A percentile compares a stretch with the other conserved stretches of the same genome.
Evolutionary conservation across 2,797 vertebrate genomes (phyloP).

Genomic region (Coccyzus lansbergi): DNA sequence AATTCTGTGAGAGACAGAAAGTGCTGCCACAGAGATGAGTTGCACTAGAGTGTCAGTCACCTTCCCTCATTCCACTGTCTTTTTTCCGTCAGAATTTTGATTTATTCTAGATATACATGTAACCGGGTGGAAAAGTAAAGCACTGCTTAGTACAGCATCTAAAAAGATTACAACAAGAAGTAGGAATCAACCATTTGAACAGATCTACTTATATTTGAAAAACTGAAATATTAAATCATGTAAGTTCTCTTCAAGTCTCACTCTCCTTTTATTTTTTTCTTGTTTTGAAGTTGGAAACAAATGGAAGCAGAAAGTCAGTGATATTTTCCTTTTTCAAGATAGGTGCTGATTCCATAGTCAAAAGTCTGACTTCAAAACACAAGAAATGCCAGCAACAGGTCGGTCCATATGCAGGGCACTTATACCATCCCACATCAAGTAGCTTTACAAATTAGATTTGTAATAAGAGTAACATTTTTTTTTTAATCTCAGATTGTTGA

Average conservation of each 20-base stretch:
- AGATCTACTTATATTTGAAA: accelerated
- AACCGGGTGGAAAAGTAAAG: background rate
- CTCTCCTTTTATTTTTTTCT: background rate
- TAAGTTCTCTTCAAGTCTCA: background rate
- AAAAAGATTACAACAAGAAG: background rate
- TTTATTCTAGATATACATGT: background rate
- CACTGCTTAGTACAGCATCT: background rate
- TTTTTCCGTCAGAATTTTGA: accelerated
- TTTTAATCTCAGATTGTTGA: background rate
- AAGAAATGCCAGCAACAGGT: background rate
- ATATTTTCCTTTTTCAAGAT: background rate
- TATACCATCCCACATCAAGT: accelerated
- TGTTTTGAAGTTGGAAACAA: background rate
- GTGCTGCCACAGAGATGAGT: background rate
- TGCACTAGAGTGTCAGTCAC: background rate
- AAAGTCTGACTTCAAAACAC: background rate
- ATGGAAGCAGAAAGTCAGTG: accelerated
- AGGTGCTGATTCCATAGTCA: background rate
- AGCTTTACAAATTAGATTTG: background rate
- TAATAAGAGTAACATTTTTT: background rate
- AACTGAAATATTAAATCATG: background rate
- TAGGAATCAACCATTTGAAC: background rate
- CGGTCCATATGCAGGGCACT: accelerated
- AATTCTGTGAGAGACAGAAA: background rate
- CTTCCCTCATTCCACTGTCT: background rate